A percentile compares a stretch with the other conserved stretches of the same genome.
These are phyloP conservation scores for Ataeniobius toweri DNA, from an alignment of 2,797 vertebrate species.

Conservation along the genomic window DNA sequence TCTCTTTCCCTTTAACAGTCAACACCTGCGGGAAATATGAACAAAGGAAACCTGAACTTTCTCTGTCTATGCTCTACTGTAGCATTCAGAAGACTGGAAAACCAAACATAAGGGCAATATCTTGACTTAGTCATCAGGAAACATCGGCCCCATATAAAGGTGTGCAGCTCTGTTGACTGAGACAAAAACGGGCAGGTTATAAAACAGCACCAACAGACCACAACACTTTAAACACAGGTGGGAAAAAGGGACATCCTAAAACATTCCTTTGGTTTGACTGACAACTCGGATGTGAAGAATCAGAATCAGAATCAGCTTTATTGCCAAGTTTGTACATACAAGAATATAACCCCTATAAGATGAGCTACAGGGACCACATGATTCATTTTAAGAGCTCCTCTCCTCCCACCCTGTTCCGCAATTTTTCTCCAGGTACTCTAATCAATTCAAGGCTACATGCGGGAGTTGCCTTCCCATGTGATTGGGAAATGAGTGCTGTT, in stretches of 20 bases:
- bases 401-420: slow-evolving; percentile 38
- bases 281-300: slow-evolving; percentile 52
- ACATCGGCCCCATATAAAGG: slow-evolving; percentile 28
- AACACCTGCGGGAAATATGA: slow-evolving; percentile 57
- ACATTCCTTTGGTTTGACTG: slow-evolving; percentile 63
- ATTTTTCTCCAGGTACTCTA: slow-evolving; percentile 54
- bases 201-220: slow-evolving; percentile 31
- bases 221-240: slow-evolving; percentile 50
- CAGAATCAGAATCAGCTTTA: no score
- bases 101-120: slow-evolving; percentile 21
- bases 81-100: slow-evolving; percentile 13
- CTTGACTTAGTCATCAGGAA: slow-evolving; percentile 18
- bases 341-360: slow-evolving; percentile 44
- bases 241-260: slow-evolving; percentile 48
- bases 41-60: slow-evolving; percentile 30
- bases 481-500: slow-evolving; percentile 66
- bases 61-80: slow-evolving; percentile 4
- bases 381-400: slow-evolving; percentile 10
- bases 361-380: slow-evolving; percentile 37
- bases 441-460: slow-evolving; percentile 66
- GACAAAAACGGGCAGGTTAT: slow-evolving; percentile 60
- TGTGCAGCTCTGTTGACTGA: slow-evolving; percentile 36
- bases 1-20: slow-evolving; percentile 46
- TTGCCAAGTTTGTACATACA: no score
- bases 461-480: slow-evolving; percentile 61